Base-by-base conservation (phyloP, 2,888 invertebrate genomes). In the Endotricha flammealis region DNA sequence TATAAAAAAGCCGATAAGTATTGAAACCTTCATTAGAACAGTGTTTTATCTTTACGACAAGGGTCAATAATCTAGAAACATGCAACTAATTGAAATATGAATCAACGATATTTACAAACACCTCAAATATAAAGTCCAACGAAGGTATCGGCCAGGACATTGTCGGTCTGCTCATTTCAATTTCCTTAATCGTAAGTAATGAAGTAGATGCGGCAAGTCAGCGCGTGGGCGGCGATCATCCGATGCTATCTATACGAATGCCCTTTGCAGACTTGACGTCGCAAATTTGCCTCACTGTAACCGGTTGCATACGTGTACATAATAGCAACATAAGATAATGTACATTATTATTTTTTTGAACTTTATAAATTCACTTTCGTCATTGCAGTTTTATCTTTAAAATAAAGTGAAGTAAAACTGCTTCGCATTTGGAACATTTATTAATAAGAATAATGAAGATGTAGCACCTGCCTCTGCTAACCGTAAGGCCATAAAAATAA, bases 201-300 rank as follows among this genome's bases (percentile, higher is more conserved):
- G 61, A 68, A 66, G 65, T 69, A 63, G 63, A 63, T 58, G 60
- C 64, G 60, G 55, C 58, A 58, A 59, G 57, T 59, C 49, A 57
- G 44, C 51, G 69, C 64, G 79, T 74, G 67, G 79, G 77, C 66
- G 69, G 49, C 53, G 58, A 71, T 76, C 70, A 69, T 61, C 64
- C 56, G 67, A 74, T 73, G 50, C 60, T 75, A 75, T 75, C 71
- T 65, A 45, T 48, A 53, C 51, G 45, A 50, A 53, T 64, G 59
- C 64, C 60, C 53, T 57, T 56, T 50, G 53, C 53, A 48, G 48
- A 54, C 50, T 57, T 51, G 53, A 58, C 47, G 48, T 40, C 36
- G 36, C 46, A 50, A 44, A 43, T 46, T 42, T 39, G 38, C 41
- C 27, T 38, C 36, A 38, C 32, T 42, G 30, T 36, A 39, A 29